phyloP scores from a whole-genome alignment of 2,888 invertebrate species.

The Ophraella communa region DNA sequence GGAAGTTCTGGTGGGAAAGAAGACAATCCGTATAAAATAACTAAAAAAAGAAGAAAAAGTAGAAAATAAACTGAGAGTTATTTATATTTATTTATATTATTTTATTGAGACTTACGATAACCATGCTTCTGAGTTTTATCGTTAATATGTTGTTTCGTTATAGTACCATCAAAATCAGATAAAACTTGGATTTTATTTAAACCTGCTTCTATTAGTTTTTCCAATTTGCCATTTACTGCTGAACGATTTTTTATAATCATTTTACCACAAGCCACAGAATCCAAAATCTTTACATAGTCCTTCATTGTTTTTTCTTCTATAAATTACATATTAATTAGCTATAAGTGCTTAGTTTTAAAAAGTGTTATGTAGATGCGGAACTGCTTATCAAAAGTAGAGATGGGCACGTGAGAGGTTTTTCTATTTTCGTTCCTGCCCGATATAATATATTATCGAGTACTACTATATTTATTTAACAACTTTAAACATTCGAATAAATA shows the following conservation, averaged over 20 bases:
- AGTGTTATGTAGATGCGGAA: neutral
- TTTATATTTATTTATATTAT: neutral
- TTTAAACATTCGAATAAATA: too few relatives aligned
- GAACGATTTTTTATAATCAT: conserved; percentile 61
- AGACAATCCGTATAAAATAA: neutral
- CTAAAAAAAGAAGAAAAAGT: neutral
- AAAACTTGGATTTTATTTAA: conserved; percentile 77
- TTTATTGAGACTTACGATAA: conserved; percentile 74
- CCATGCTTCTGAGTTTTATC: conserved; percentile 77
- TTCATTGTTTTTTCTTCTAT: neutral
- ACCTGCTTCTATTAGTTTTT: conserved; percentile 65
- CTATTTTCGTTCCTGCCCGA: too few relatives aligned
- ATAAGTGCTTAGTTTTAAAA: too few relatives aligned
- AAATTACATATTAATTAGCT: neutral
- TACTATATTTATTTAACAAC: too few relatives aligned
- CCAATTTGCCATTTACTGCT: conserved; percentile 64
- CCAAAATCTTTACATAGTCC: neutral
- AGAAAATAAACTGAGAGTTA: neutral
- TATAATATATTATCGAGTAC: too few relatives aligned
- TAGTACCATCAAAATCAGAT: conserved; percentile 88
- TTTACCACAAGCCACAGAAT: neutral
- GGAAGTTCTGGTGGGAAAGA: neutral
- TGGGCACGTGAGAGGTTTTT: too few relatives aligned
- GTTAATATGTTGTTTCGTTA: conserved; percentile 79
- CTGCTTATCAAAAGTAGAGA: neutral